Percentiles rank a stretch among this genome's conserved stretches.
These are phyloP conservation scores for Pygoscelis adeliae DNA, from an alignment of 2,113 vertebrate genomes.

Conservation along the genomic window DNA sequence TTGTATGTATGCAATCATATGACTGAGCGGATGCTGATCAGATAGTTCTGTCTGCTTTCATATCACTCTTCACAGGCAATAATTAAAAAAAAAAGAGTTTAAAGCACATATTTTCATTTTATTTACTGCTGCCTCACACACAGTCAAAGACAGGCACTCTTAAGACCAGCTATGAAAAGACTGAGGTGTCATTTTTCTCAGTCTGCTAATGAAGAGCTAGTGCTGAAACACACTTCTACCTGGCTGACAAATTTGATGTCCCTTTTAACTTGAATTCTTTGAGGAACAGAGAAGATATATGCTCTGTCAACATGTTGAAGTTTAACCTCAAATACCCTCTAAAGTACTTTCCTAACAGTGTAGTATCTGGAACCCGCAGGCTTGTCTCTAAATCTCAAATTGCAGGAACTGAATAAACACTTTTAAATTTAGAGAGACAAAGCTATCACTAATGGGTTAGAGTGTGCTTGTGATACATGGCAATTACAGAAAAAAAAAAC, in stretches of 20 bases:
- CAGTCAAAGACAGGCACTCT: neutral
- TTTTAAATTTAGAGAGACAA: neutral
- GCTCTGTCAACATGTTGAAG: neutral
- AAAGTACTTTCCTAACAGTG: neutral
- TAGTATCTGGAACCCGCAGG: neutral
- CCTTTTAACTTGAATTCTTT: conserved; percentile 24
- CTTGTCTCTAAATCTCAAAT: neutral
- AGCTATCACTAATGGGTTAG: neutral
- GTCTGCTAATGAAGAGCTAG: neutral
- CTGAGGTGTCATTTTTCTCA: neutral
- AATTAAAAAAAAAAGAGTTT: neutral
- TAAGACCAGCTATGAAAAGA: neutral
- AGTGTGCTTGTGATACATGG: neutral
- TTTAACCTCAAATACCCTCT: conserved; percentile 29
- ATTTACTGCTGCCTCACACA: neutral
- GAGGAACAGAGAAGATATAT: neutral
- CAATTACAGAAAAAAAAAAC: neutral
- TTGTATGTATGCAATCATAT: neutral
- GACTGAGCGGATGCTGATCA: neutral
- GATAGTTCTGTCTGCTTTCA: neutral
- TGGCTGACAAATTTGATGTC: neutral
- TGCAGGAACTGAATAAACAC: conserved; percentile 5
- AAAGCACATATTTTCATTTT: neutral
- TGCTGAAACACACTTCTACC: neutral
- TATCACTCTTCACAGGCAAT: neutral